Percentiles rank a stretch among this genome's conserved stretches.
Conservation (phyloP, 2,888 invertebrate species). For the Archips xylosteana region DNA sequence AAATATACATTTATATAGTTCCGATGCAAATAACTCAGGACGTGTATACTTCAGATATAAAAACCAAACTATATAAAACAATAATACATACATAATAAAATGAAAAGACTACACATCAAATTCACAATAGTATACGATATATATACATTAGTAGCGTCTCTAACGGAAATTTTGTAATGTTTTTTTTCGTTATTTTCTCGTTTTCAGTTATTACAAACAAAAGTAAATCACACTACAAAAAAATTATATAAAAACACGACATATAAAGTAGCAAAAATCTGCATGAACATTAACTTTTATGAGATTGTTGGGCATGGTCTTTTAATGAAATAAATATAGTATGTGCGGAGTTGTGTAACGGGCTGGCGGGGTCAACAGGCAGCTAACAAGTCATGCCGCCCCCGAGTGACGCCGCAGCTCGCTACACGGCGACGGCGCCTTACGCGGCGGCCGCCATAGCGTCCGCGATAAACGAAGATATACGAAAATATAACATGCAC, state of each 20-base stretch:
- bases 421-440: background rate
- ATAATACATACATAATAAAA: constrained; percentile 65
- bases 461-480: constrained; percentile 65
- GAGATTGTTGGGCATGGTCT: constrained; percentile 75
- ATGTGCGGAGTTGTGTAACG: constrained; percentile 53
- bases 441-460: background rate
- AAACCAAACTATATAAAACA: constrained; percentile 61
- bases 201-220: constrained; percentile 80
- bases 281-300: constrained; percentile 67
- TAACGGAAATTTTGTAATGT: constrained; percentile 70
- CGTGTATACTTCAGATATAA: constrained; percentile 59
- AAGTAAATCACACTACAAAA: constrained; percentile 83
- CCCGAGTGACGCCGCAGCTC: constrained; percentile 27
- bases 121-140: constrained; percentile 75
- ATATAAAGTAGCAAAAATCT: constrained; percentile 74
- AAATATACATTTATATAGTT: constrained; percentile 48
- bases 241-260: constrained; percentile 80
- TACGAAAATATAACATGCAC: constrained; percentile 81
- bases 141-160: constrained; percentile 75
- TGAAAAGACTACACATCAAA: constrained; percentile 75
- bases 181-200: constrained; percentile 71
- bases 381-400: constrained; percentile 4
- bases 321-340: constrained; percentile 73
- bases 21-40: constrained; percentile 43
- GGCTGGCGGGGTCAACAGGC: constrained; percentile 45